These are phyloP conservation scores for honey bee (Apis mellifera) DNA, from an alignment of 1,140 invertebrate genomes.

Conservation along the genomic window DNA sequence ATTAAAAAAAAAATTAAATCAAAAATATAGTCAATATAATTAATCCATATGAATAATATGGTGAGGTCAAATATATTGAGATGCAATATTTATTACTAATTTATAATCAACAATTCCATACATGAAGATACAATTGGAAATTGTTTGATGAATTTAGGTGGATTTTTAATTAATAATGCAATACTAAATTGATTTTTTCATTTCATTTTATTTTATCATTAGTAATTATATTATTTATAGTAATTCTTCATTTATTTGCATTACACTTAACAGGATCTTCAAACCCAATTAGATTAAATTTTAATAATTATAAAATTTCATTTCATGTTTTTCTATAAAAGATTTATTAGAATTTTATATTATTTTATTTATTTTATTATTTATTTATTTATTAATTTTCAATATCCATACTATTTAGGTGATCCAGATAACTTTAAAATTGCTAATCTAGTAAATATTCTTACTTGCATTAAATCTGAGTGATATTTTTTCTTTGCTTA, in stretches of 20 bases:
- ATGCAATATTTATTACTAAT: slow-evolving; percentile 88
- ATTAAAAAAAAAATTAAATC: no score
- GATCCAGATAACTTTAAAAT: slow-evolving; percentile 76
- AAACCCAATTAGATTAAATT: slow-evolving; percentile 84
- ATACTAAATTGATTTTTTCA: slow-evolving; percentile 83
- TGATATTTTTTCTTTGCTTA: no score
- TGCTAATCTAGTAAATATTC: slow-evolving; percentile 80
- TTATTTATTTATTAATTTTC: background rate
- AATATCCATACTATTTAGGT: slow-evolving; percentile 81
- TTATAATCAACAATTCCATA: slow-evolving; percentile 86
- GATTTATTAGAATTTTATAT: background rate
- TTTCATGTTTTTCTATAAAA: no score
- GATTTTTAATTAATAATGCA: slow-evolving; percentile 86
- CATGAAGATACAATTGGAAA: slow-evolving; percentile 76
- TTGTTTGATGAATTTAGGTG: slow-evolving; percentile 86
- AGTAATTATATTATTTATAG: slow-evolving; percentile 83
- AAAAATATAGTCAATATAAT: no score
- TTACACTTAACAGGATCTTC: slow-evolving; percentile 84
- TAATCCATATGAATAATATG: no score
- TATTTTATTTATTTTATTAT: background rate
- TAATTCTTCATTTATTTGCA: slow-evolving; percentile 84
- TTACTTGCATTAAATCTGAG: no score
- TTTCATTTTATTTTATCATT: slow-evolving; percentile 82
- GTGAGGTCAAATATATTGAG: slow-evolving; percentile 88
- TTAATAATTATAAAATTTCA: slow-evolving; percentile 57